Percentiles rank a stretch among this genome's conserved stretches.
phyloP scores from a whole-genome alignment of 2,113 vertebrate genomes.

The Octodon degus region DNA sequence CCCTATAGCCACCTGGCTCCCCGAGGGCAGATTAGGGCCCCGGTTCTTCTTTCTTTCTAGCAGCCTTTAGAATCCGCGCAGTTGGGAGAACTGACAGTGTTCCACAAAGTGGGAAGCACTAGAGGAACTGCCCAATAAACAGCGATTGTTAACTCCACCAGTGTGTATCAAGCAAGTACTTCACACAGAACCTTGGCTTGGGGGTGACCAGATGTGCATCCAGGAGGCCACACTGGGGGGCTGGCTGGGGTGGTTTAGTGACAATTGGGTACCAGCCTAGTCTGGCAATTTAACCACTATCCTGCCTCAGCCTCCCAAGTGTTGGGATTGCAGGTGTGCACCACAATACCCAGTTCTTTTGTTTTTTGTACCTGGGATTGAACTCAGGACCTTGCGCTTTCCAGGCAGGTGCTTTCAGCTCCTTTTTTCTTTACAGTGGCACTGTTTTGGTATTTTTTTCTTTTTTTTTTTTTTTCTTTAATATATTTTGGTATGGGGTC shows the following conservation, averaged over 20 bases:
- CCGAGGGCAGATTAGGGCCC: neutral
- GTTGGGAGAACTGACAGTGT: neutral
- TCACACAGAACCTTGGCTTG: neutral
- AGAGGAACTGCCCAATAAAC: neutral
- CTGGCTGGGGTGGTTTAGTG: neutral
- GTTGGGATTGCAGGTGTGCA: neutral
- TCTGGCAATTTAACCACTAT: neutral
- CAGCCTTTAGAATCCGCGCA: neutral
- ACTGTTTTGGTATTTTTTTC: neutral
- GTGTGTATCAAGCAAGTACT: neutral
- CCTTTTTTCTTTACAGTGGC: neutral
- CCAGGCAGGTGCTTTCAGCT: neutral
- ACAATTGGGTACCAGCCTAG: neutral
- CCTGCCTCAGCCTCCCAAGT: neutral
- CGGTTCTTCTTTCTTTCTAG: neutral
- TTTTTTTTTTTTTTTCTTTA: neutral
- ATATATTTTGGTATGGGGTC: too few relatives aligned
- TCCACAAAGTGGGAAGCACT: neutral
- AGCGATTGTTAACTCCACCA: neutral
- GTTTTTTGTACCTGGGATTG: neutral
- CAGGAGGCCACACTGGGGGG: neutral
- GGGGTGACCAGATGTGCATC: neutral
- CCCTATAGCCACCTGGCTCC: accelerated
- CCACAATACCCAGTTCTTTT: neutral
- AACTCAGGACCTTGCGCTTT: too few relatives aligned